Base-by-base conservation (phyloP, 1,140 invertebrate species). In the Saccostrea glomerata region DNA sequence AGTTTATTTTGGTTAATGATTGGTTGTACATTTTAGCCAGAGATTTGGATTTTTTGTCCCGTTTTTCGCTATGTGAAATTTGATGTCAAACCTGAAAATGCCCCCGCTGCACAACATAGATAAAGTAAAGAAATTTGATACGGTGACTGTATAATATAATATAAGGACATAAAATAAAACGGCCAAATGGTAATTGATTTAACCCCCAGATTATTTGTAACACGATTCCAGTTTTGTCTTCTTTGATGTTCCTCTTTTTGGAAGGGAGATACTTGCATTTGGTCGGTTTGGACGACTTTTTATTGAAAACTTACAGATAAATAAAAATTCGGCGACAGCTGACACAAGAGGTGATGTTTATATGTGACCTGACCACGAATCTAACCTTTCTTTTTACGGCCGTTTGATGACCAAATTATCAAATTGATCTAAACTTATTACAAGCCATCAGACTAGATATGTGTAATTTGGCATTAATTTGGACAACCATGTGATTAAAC, bases 381-480 rank as follows among this genome's bases (percentile, higher is more conserved):
- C 25, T 25, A 25, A 77, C 70, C 70, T 36, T 13, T 15, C 13
- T 9, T 25, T 77, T 77, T 77, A 77, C 70, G 23, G 25, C 25
- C 30, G 25, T 77, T 77, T 77, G 25, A 77, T 77, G 70, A 77
- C 70, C 11, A 77, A 36, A 77, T 77, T 77, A 77, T 77, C 70
- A 77, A 77, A 77, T 36, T 30, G 23, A 77, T 77, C 70, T 77
- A 77, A 77, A 77, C 70, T 77, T 77, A 77, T 77, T 77, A 77
- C 13, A 77, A 77, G 23, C 70, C 25, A 36, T 15, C 70, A 23
- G 70, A 77, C 25, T 77, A 30, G 23, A 77, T 77, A 77, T 77
- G 70, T 77, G 15, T 77, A 77, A 77, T 77, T 77, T 30, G 70
- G 9, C 70, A 77, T 77, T 77, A 77, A 77, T 77, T 23, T 25